Percentiles rank a stretch among this genome's conserved stretches.
Conservation (phyloP, 1,140 invertebrate species). For the Charaxes varanes region DNA sequence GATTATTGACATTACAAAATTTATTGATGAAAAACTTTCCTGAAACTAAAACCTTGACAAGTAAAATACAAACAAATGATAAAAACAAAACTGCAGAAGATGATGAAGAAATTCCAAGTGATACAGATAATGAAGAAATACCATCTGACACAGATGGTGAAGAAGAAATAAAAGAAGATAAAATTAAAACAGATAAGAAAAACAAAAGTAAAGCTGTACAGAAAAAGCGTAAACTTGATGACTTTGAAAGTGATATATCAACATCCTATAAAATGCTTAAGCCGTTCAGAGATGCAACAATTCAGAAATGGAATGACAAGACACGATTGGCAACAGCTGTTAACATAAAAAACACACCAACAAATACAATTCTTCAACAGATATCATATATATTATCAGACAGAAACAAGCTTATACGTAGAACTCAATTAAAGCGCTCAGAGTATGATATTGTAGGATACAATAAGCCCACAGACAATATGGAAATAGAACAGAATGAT, state of each 20-base stretch:
- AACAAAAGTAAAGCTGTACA: constrained; percentile 33
- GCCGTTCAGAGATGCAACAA: constrained; percentile 83
- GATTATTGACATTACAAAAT: constrained; percentile 69
- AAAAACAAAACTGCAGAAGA: constrained; percentile 49
- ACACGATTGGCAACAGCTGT: constrained; percentile 81
- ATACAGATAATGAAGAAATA: constrained; percentile 70
- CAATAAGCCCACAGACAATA: constrained; percentile 42
- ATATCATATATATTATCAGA: constrained; percentile 90
- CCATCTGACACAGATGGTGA: constrained; percentile 51
- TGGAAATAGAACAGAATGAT: constrained; percentile 30
- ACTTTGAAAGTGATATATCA: constrained; percentile 78
- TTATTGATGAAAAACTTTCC: constrained; percentile 78
- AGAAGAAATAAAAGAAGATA: constrained; percentile 27
- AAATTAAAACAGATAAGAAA: constrained; percentile 55
- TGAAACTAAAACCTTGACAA: constrained; percentile 76
- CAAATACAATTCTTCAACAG: constrained; percentile 88
- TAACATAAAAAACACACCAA: constrained; percentile 76
- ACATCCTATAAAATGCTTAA: constrained; percentile 79
- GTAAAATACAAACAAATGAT: constrained; percentile 19
- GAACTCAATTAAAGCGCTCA: constrained; percentile 87
- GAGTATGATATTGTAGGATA: constrained; percentile 84
- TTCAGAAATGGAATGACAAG: constrained; percentile 96
- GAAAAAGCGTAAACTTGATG: constrained; percentile 78
- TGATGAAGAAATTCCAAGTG: constrained; percentile 77
- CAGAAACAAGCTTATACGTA: constrained; percentile 82